Base-by-base conservation (phyloP, 2,797 vertebrate genomes). In the Clamator glandarius region DNA sequence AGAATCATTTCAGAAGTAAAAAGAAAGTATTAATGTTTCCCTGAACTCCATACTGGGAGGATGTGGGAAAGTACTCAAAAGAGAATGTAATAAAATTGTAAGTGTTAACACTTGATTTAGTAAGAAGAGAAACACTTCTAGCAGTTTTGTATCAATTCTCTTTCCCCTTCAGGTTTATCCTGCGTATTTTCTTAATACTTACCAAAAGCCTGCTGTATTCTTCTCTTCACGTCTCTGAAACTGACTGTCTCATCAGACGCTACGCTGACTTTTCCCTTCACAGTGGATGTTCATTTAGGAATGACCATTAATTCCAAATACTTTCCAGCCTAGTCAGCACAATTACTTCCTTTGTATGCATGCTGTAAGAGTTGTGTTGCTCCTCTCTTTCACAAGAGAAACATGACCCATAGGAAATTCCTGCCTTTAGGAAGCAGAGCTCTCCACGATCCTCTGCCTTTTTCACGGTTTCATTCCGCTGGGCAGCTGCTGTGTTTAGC, bases 401-500 rank as follows among this genome's bases (percentile, higher is more conserved):
- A 26, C 5, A 23, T 4, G 26, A 54, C 2, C 23, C 0, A 0
- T 8, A 62, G 35, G 54, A 52, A 87, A 57, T n/a, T 50, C 69
- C 41, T 44, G 9, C 12, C 13, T 61, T 59, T 48, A 28, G 31
- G 52, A 84, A 67, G 13, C 15, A 64, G 55, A 79, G 9, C 31
- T 82, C 11, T 87, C 20, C 36, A n/a, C 17, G 15, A 46, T 41
- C 9, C 15, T 46, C 33, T 55, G 33, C 8, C 20, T 41, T 48
- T 75, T 31, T 66, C 15, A 41, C 12, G 3, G 3, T 1, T 6
- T 5, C 11, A 4, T 54, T 54, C 46, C 33, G 10, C 5, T 61
- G 55, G 12, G 28, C 11, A 78, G 20, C 69, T 72, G 19, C 44
- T 2, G 0, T 4, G 5, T 4, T 33, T 13, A 28, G 11, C 5